Conservation (phyloP, 2,888 invertebrate genomes). For the Perizoma affinitatum region DNA sequence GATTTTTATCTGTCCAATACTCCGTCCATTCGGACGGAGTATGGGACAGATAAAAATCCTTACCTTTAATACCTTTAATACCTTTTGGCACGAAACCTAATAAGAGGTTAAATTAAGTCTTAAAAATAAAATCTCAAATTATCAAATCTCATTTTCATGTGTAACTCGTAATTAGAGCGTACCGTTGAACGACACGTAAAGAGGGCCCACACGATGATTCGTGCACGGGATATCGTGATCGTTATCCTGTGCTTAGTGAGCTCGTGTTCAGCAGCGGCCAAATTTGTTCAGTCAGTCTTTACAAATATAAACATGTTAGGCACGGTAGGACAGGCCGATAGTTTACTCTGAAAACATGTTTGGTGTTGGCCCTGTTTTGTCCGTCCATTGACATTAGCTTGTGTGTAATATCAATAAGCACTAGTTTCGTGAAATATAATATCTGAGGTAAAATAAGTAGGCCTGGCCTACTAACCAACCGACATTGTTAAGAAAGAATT, state of each 20-base stretch:
- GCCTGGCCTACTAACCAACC: too few species aligned
- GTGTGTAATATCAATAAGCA: not conserved
- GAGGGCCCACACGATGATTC: constrained; percentile 13
- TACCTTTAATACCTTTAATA: too few species aligned
- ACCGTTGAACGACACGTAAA: constrained; percentile 8
- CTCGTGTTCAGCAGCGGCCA: constrained; percentile 24
- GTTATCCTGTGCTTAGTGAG: constrained; percentile 19
- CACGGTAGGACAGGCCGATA: constrained; percentile 7
- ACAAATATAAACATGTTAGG: constrained; percentile 21
- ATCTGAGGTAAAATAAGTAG: not conserved
- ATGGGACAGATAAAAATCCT: too few species aligned
- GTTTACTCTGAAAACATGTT: constrained; percentile 21
- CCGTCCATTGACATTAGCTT: constrained; percentile 7
- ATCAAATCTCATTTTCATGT: not conserved
- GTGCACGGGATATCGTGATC: too few species aligned
- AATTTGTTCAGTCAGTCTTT: constrained; percentile 33
- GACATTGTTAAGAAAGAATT: too few species aligned
- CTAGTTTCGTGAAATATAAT: constrained; percentile 3
- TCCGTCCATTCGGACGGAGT: too few species aligned
- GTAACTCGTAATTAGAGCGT: not conserved
- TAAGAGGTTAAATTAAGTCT: too few species aligned
- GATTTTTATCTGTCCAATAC: too few species aligned
- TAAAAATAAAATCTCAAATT: too few species aligned
- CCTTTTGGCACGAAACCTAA: too few species aligned
- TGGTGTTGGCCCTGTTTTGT: constrained; percentile 7